phyloP scores from a whole-genome alignment of 2,888 invertebrate species.

The Masnerella sp. region DNA sequence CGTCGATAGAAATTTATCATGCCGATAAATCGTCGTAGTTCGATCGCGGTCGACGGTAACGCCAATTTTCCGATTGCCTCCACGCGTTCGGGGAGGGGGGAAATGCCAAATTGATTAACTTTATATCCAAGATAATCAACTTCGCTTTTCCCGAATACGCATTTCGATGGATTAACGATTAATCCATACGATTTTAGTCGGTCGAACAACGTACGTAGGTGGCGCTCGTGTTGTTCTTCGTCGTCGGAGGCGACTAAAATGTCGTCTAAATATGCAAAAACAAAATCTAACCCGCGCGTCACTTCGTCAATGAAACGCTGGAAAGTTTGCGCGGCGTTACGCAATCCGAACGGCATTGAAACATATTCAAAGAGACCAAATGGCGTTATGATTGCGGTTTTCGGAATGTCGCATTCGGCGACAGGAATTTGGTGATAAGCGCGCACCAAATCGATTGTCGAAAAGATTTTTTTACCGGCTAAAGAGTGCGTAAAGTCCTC shows the following conservation, averaged over 20 bases:
- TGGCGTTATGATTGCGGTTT: slow-evolving; percentile 68
- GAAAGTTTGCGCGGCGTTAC: slow-evolving; percentile 67
- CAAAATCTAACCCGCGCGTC: slow-evolving; percentile 54
- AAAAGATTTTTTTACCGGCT: neutral
- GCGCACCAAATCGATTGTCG: slow-evolving; percentile 1
- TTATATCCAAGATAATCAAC: neutral
- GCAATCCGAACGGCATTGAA: slow-evolving; percentile 66
- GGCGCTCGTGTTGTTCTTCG: slow-evolving; percentile 47
- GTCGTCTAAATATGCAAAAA: slow-evolving; percentile 53
- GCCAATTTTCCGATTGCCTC: neutral
- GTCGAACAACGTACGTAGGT: slow-evolving; percentile 33
- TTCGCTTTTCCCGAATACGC: neutral
- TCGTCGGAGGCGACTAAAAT: slow-evolving; percentile 45
- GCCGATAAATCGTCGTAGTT: neutral
- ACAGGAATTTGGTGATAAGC: slow-evolving; percentile 3
- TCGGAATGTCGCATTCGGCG: slow-evolving; percentile 31
- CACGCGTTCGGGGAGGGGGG: neutral
- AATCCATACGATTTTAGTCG: neutral
- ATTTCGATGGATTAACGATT: neutral
- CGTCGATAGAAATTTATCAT: neutral
- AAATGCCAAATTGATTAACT: too few relatives aligned
- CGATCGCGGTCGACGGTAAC: neutral
- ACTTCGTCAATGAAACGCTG: slow-evolving; percentile 53
- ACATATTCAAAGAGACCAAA: slow-evolving; percentile 68
- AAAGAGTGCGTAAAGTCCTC: neutral